Base-by-base conservation (phyloP, 2,888 invertebrate species). In the Phasia obesa region DNA sequence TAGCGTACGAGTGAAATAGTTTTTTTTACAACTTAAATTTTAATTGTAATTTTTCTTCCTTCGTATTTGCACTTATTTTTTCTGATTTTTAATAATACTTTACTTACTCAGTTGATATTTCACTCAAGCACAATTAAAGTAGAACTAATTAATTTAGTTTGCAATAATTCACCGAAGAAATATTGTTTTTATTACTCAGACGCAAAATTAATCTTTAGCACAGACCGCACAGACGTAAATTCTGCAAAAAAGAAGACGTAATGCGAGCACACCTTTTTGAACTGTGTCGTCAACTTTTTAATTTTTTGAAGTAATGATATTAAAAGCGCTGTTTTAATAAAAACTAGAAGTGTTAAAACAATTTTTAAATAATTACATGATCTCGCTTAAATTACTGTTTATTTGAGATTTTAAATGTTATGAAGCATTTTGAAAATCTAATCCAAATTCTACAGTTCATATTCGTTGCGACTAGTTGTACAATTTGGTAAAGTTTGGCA, bases 181-280 rank as follows among this genome's bases (percentile, higher is more conserved):
- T 69, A n/a, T 57, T 70, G 42, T 49, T 65, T 78, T 77, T 67
- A 73, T 67, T n/a, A n/a, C n/a, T 70, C 51, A 77, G 53, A 81
- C 38, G 59, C 71, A 67, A 77, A 73, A 59, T 77, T 47, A 73
- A 38, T 62, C 35, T 64, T 55, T 42, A 81, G 76, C 65, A 77
- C 76, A 55, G 64, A 77, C 67, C 76, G 76, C 65, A 77, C 76
- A 55, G 64, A 77, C 67, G 62, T 60, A 71, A 76, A 59, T 47
- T 65, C 71, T 49, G 65, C 57, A 35, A 71, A 81, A 80, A 75
- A 75, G 55, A 70, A 73, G 65, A 73, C 81, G 77, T 73, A 73
- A 77, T 82, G 62, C 57, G 60, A 77, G 81, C 77, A 82, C 81
- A 81, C 81, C 77, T 81, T 81, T 70, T 57, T 70, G 38, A 70